Evolutionary conservation across 1,140 invertebrate genomes (phyloP), one percentile per base, ranked within the genome.

Genomic region (Tetramorium simillimum): DNA sequence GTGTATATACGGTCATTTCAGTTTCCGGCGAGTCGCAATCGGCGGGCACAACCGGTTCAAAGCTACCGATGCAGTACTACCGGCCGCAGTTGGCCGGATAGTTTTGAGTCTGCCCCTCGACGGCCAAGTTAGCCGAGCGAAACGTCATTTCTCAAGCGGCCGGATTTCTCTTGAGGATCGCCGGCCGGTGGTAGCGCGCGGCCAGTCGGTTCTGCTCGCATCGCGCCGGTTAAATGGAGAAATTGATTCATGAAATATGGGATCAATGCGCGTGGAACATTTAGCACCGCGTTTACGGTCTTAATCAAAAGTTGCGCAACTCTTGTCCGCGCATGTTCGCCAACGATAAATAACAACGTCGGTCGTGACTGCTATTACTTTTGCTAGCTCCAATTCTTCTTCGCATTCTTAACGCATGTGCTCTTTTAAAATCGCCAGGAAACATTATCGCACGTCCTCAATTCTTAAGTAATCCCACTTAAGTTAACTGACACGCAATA

Each of bases 31-130:
- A 43, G 24, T 60, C 53, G 80, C 76, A 69, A 88, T 86, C 51
- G 43, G 56, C 88, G 51, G 88, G 80, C 58, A 84, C 77, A 85
- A 89, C 58, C 77, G 43, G 58, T 49, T 85, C 58, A 89, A 88
- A 88, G 88, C 82, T 89, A 89, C 88, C 87, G 87, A 88, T 70
- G 37, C n/a, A n/a, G n/a, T 49, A 89, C 88, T 86, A 89, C 82
- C 76, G 72, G 24, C 14, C 21, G n/a, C 24, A 78, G 73, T 46
- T 65, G 21, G 33, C 43, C 49, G 60, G 67, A 77, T 82, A 77
- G 75, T 77, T 88, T 85, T 51, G 28, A 88, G 43, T 69, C 51
- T 62, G n/a, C 43, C 62, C 69, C 65, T 84, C 18, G 65, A 80
- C 65, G 40, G 37, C 63, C 40, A 75, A 78, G 51, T 78, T 87